These are phyloP conservation scores for Phaethornis superciliosus DNA, from an alignment of 2,113 vertebrate species.

Conservation along the genomic window DNA sequence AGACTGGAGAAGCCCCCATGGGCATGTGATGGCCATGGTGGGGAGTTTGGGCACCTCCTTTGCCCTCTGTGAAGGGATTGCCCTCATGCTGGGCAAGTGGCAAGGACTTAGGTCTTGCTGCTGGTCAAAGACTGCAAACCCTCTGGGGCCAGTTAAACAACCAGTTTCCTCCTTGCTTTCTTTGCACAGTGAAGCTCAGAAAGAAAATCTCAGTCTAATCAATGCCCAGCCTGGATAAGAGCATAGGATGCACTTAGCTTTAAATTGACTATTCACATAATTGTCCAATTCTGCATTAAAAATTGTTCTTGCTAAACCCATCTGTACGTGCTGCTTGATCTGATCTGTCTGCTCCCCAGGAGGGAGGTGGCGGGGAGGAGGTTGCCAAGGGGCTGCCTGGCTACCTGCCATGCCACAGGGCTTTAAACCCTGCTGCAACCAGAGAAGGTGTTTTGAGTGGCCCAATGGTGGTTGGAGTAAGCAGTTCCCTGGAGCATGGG, in stretches of 20 bases:
- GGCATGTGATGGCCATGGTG: accelerated
- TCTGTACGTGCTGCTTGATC: background rate
- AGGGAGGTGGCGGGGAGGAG: background rate
- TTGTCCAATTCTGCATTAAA: conserved; percentile 25
- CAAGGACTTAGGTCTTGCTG: background rate
- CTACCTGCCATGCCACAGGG: background rate
- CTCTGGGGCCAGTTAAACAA: background rate
- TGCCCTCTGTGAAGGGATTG: background rate
- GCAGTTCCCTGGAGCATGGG: background rate
- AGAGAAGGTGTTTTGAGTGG: background rate
- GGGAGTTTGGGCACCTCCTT: background rate
- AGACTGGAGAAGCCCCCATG: background rate
- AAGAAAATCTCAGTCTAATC: background rate
- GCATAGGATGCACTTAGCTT: background rate
- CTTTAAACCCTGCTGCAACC: background rate
- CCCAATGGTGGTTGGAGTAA: background rate
- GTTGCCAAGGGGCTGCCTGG: accelerated
- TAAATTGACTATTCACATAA: background rate
- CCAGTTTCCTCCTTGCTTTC: background rate
- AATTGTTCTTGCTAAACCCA: background rate
- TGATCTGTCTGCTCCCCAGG: background rate
- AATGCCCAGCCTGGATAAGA: background rate
- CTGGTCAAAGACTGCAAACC: background rate
- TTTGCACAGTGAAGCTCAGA: background rate
- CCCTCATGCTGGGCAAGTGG: background rate